These are phyloP conservation scores for Pogona vitticeps DNA, from an alignment of 2,113 vertebrate genomes.

Conservation along the genomic window DNA sequence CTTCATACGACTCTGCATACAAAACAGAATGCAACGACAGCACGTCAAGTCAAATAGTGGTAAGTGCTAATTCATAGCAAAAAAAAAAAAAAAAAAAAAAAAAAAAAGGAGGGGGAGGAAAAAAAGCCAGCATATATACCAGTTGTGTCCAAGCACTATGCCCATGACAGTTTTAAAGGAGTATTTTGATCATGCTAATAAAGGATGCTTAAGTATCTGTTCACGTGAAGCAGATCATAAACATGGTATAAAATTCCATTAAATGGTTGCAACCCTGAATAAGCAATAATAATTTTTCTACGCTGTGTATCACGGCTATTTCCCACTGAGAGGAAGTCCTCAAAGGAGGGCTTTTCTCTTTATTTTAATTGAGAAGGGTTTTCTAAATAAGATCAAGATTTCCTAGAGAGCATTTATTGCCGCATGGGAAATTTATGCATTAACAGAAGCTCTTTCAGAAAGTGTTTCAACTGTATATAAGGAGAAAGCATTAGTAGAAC, in stretches of 20 bases:
- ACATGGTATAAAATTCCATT: conserved; percentile 11
- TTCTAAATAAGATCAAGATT: not conserved
- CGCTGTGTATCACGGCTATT: not conserved
- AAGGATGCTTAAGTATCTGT: conserved; percentile 37
- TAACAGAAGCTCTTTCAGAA: not conserved
- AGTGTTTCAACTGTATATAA: not conserved
- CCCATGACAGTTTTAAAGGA: conserved; percentile 19
- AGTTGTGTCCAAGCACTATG: not conserved
- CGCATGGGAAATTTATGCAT: not conserved
- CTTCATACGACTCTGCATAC: not conserved
- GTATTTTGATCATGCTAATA: conserved; percentile 39
- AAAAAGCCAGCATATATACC: not conserved
- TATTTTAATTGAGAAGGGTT: not conserved
- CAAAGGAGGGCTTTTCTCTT: not conserved
- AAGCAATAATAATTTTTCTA: conserved; percentile 1
- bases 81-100: not conserved
- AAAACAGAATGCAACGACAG: conserved; percentile 21
- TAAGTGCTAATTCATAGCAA: conserved; percentile 21
- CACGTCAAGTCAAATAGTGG: conserved; percentile 43
- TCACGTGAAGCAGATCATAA: conserved; percentile 2
- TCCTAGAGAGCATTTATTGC: not conserved
- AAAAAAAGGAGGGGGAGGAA: not conserved
- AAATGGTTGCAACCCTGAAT: conserved; percentile 27
- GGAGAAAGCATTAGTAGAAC: not conserved
- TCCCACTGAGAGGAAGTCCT: not conserved